Base-by-base conservation (phyloP, 2,888 invertebrate genomes). In the Hetaerina titia region DNA sequence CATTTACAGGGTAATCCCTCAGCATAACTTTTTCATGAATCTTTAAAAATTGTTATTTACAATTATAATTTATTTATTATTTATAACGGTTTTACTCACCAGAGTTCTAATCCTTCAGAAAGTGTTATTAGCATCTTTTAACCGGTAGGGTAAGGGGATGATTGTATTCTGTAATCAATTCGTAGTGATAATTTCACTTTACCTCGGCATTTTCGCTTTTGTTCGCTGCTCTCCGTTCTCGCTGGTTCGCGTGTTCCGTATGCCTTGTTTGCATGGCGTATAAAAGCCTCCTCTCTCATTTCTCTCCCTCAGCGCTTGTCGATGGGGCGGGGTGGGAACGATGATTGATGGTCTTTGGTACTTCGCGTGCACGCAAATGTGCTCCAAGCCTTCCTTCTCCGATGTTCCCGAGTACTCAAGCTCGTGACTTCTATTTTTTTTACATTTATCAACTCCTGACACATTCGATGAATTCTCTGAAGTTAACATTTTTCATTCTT, bases 301-400 rank as follows among this genome's bases (percentile, higher is more conserved):
- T 45, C 4, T 45, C 45, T 45, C 45, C 31, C 31, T 25, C n/a
- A 0, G 2, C 31, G 11, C 25, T 15, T 69, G 81, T 25, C 81
- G 60, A 60, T 60, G 81, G 9, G 81, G 81, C 81, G 81, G 81
- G 81, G 13, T 4, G 13, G 13, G 8, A 11, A 81, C 25, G 81
- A 81, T 81, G 25, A 31, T 31, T 81, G 81, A 31, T 13, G 81
- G 13, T 31, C 7, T 2, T 25, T 22, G 2, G 13, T 81, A 13
- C 81, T 81, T 81, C 81, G 81, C 81, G 81, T 81, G 81, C 81
- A 69, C 15, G 81, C 31, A 31, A 31, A 81, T 81, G n/a, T 25
- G 22, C 45, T 45, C 60, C 6, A 4, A 60, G 60, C 17, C 25
- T 69, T 69, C n/a, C n/a, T 22, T n/a, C 45, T 5, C 17, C 13